Evolutionary conservation across 2,888 invertebrate genomes (phyloP), one percentile per base, ranked within the genome.

Genomic region (Yponomeuta cagnagella): DNA sequence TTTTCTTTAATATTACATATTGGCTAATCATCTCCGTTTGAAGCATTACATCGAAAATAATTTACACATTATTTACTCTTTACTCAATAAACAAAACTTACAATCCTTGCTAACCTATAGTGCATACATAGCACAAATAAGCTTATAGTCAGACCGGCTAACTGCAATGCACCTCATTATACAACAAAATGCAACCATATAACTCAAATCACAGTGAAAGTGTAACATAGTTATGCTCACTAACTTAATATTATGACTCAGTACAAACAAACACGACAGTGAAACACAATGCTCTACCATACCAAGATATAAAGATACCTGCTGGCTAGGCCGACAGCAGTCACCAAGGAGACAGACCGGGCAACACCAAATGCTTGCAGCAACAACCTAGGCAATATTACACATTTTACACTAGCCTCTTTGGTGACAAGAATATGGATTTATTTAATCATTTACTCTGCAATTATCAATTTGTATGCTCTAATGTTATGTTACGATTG

Each of bases 151-250:
- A 73, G 74, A 72, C 70, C 68, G 75, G 74, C 74, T 73, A 73
- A 75, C 75, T 76, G 43, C 43, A 74, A 70, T 72, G 72, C 75
- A 72, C 72, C 66, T 67, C 70, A 71, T 71, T 70, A 72, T 77
- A 80, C 77, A 86, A 82, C 79, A 84, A 88, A 89, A 89, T 88
- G 89, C 88, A 87, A 86, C 82, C 86, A 85, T 84, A 58, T 86
- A 82, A 83, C 84, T 86, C 85, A 87, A 90, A 91, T 90, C 90
- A 91, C 90, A 90, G 90, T 88, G 87, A 84, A 85, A 85, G 84
- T 87, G 84, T 87, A 85, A 88, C 83, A 81, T 82, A 43, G 43
- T 43, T 5, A 89, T 87, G 89, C 83, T 83, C 83, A 88, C 88
- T 87, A 89, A 90, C 87, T 89, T 89, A 90, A 85, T 79, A 87